These are phyloP conservation scores for Drosophila subquinaria DNA, from an alignment of 2,888 invertebrate species.

Conservation along the genomic window DNA sequence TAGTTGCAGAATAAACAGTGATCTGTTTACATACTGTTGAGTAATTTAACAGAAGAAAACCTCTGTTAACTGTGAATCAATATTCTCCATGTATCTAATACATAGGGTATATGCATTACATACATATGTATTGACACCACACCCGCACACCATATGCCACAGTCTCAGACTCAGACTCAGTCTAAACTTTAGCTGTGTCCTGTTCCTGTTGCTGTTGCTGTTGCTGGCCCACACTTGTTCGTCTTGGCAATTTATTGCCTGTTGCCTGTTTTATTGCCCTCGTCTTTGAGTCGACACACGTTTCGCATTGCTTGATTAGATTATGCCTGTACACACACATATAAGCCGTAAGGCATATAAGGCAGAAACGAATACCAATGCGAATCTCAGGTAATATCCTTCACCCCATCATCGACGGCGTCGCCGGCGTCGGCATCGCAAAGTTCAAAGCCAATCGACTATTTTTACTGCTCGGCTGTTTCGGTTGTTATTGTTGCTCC, in stretches of 20 bases:
- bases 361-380: constrained; percentile 25
- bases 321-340: constrained; percentile 44
- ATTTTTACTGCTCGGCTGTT: constrained; percentile 53
- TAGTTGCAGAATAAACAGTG: not conserved
- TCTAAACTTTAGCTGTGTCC: constrained; percentile 11
- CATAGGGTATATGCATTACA: not conserved
- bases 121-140: constrained; percentile 5
- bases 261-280: constrained; percentile 54
- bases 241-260: constrained; percentile 55
- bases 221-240: constrained; percentile 38
- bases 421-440: constrained; percentile 37
- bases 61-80: not conserved
- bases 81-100: not conserved
- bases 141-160: constrained; percentile 26
- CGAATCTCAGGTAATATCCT: constrained; percentile 42
- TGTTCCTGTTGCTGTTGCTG: constrained; percentile 14
- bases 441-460: constrained; percentile 69
- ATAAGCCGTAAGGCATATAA: not conserved
- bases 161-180: constrained; percentile 4
- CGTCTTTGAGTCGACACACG: constrained; percentile 62
- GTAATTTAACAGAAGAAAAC: not conserved
- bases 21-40: constrained; percentile 6
- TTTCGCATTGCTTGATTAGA: constrained; percentile 71
- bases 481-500: constrained; percentile 15
- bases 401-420: constrained; percentile 30